A percentile compares a stretch with the other conserved stretches of the same genome.
Conservation (phyloP, 2,113 vertebrate species). For the Corythornis madagascariensis region DNA sequence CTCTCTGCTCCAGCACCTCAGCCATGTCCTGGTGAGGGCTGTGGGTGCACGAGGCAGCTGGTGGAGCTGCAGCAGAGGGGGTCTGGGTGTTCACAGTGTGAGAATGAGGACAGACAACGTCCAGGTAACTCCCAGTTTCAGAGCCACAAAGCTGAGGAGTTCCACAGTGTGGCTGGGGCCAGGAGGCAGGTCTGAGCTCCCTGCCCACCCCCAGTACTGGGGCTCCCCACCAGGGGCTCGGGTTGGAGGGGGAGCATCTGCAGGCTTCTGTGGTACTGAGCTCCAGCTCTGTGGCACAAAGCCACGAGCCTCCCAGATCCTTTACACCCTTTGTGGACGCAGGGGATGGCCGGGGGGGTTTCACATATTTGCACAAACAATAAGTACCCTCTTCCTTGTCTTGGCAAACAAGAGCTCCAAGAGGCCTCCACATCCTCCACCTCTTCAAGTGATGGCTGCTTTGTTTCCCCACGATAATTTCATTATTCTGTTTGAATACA, state of each 20-base stretch:
- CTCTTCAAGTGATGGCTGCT: conserved; percentile 69
- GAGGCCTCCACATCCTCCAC: conserved; percentile 60
- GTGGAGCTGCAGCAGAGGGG: fast-evolving
- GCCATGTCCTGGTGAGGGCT: background rate
- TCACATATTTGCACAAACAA: conserved; percentile 71
- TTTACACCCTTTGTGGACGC: conserved; percentile 33
- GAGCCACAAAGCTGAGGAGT: background rate
- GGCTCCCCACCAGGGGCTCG: background rate
- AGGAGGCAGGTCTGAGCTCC: background rate
- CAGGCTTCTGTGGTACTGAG: background rate
- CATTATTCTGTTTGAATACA: conserved; percentile 74
- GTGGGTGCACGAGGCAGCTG: background rate
- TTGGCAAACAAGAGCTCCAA: conserved; percentile 67
- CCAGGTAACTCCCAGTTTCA: background rate
- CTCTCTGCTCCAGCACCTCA: background rate
- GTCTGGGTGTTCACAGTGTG: fast-evolving
- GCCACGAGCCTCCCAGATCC: background rate
- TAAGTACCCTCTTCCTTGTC: conserved; percentile 56
- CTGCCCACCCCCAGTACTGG: background rate
- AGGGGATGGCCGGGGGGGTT: background rate
- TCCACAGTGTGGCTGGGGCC: fast-evolving
- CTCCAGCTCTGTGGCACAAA: conserved; percentile 19
- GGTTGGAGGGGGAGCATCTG: background rate
- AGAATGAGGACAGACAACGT: background rate
- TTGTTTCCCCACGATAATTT: conserved; percentile 75